Conservation (phyloP, 2,888 invertebrate genomes). For the Resseliella maxima region DNA sequence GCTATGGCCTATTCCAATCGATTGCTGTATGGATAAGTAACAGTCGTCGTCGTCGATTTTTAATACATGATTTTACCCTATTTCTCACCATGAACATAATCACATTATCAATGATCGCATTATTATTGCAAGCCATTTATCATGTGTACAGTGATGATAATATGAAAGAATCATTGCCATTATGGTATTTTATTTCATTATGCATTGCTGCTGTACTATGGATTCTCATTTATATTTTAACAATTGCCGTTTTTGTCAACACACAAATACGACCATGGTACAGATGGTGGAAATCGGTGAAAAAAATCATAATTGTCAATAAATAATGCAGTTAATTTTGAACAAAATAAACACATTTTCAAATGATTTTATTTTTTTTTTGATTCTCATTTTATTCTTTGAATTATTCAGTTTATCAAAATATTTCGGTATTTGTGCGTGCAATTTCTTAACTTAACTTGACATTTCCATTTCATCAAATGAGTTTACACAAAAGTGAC, state of each 20-base stretch:
- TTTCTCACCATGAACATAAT: neutral
- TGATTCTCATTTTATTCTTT: no score
- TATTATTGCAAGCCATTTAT: neutral
- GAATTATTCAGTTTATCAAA: no score
- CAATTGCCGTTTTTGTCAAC: neutral
- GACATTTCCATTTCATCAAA: no score
- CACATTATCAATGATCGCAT: neutral
- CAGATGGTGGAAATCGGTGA: constrained; percentile 2
- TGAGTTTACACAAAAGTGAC: no score
- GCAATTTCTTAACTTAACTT: no score
- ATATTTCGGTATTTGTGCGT: no score
- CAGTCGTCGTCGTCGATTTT: neutral
- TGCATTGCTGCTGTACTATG: neutral
- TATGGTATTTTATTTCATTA: constrained; percentile 10
- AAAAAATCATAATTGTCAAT: neutral
- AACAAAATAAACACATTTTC: neutral
- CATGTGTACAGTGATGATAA: neutral
- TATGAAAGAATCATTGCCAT: neutral
- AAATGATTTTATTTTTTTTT: neutral
- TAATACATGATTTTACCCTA: neutral
- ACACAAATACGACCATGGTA: constrained; percentile 2
- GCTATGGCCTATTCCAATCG: neutral
- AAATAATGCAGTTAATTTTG: neutral
- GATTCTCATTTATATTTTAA: neutral
- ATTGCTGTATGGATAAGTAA: neutral